Evolutionary conservation across 2,113 vertebrate genomes (phyloP).

Genomic region (Oreochromis aureus): DNA sequence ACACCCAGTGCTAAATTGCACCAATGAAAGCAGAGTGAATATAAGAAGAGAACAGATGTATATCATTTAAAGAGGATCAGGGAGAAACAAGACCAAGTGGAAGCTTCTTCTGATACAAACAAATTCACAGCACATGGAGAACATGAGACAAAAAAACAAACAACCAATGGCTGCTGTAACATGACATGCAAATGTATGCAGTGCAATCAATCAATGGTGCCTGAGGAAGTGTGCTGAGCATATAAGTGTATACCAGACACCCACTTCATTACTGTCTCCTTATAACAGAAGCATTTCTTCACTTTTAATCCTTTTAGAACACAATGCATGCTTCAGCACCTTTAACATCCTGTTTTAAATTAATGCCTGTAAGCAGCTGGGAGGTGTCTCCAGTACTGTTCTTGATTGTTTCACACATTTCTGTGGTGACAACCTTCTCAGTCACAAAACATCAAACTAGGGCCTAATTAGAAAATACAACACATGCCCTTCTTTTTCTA

Average conservation of each 20-base stretch:
- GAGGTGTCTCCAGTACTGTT: neutral
- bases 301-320: constrained; percentile 7
- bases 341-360: constrained; percentile 3
- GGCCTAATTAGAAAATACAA: neutral
- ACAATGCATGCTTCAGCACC: neutral
- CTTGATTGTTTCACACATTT: neutral
- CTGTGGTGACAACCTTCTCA: neutral
- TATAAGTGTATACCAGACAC: neutral
- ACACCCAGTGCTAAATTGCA: neutral
- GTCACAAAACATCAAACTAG: neutral
- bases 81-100: neutral
- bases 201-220: neutral
- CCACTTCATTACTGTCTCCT: neutral
- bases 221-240: neutral
- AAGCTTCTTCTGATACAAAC: neutral
- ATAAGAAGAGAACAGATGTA: neutral
- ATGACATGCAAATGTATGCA: neutral
- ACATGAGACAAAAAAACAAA: neutral
- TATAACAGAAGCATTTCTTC: neutral
- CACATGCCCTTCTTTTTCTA: neutral
- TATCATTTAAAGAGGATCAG: neutral
- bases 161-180: neutral
- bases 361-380: neutral
- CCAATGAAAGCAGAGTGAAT: neutral
- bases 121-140: neutral